Conservation (phyloP, 1,140 invertebrate species). For the Notospermus geniculatus region DNA sequence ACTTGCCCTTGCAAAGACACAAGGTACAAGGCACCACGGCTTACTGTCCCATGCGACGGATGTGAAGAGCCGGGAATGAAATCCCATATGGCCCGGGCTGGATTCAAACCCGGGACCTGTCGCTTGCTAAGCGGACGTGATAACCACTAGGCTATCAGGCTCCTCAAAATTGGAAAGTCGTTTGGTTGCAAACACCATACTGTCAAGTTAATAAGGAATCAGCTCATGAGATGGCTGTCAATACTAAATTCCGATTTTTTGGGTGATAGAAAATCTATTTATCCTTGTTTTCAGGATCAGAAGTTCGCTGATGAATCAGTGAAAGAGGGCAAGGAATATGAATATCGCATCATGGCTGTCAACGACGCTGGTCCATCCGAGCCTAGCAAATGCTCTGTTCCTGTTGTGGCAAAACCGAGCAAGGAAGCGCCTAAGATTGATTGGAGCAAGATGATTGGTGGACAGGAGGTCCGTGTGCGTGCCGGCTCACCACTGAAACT, state of each 20-base stretch:
- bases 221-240: too few species aligned
- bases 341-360: conserved; percentile 91
- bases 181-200: too few species aligned
- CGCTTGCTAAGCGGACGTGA: too few species aligned
- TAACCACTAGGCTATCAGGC: too few species aligned
- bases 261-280: conserved; percentile 3
- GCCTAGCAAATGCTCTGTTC: conserved; percentile 84
- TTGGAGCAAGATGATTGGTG: conserved; percentile 79
- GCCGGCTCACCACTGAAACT: conserved; percentile 97
- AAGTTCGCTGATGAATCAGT: conserved; percentile 82
- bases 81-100: too few species aligned
- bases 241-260: background rate
- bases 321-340: conserved; percentile 91
- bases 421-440: conserved; percentile 91
- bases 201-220: too few species aligned
- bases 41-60: too few species aligned
- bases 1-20: too few species aligned
- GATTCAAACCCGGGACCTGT: too few species aligned
- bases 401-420: conserved; percentile 90
- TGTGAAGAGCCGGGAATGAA: too few species aligned
- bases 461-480: conserved; percentile 90
- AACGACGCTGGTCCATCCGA: conserved; percentile 94
- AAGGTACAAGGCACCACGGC: too few species aligned
- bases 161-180: too few species aligned
- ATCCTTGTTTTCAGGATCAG: conserved; percentile 54